Percentiles rank a stretch among this genome's conserved stretches.
These are phyloP conservation scores for Oryzias woworae DNA, from an alignment of 2,113 vertebrate species.

Conservation along the genomic window DNA sequence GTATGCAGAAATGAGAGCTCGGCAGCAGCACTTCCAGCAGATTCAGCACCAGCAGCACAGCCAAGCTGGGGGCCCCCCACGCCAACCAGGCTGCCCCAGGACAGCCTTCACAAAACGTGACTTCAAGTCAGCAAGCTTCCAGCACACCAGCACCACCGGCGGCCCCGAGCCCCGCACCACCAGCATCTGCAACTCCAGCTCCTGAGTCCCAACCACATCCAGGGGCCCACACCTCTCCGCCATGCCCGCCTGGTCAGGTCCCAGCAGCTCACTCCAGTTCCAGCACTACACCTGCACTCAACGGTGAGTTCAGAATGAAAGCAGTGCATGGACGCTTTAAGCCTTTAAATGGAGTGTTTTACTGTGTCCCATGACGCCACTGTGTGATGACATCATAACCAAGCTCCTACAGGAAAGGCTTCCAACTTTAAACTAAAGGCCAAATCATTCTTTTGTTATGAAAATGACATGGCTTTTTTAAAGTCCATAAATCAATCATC, in stretches of 20 bases:
- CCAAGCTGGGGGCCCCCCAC: constrained; percentile 81
- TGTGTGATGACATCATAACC: too few relatives aligned
- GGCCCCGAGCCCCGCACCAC: constrained; percentile 69
- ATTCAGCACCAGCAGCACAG: constrained; percentile 93
- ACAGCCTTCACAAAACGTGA: constrained; percentile 58
- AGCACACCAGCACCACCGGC: constrained; percentile 72
- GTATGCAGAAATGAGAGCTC: constrained; percentile 93
- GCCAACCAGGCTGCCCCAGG: constrained; percentile 69
- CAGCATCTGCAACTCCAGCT: constrained; percentile 43
- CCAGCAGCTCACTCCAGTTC: constrained; percentile 56
- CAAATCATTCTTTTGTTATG: too few relatives aligned
- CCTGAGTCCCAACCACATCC: constrained; percentile 63
- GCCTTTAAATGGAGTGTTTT: too few relatives aligned
- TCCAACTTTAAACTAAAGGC: too few relatives aligned
- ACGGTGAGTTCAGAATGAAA: constrained; percentile 52
- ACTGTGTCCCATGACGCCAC: too few relatives aligned
- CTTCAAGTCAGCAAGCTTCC: constrained; percentile 66
- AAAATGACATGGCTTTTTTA: too few relatives aligned
- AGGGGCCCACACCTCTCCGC: constrained; percentile 75
- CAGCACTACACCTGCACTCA: constrained; percentile 66
- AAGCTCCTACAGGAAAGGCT: too few relatives aligned
- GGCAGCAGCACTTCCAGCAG: constrained; percentile 97
- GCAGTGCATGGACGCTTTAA: neutral
- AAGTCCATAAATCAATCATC: too few relatives aligned
- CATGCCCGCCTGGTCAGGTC: constrained; percentile 57